A percentile compares a stretch with the other conserved stretches of the same genome.
These are phyloP conservation scores for Microctonus brassicae DNA, from an alignment of 2,888 invertebrate species.

Conservation along the genomic window DNA sequence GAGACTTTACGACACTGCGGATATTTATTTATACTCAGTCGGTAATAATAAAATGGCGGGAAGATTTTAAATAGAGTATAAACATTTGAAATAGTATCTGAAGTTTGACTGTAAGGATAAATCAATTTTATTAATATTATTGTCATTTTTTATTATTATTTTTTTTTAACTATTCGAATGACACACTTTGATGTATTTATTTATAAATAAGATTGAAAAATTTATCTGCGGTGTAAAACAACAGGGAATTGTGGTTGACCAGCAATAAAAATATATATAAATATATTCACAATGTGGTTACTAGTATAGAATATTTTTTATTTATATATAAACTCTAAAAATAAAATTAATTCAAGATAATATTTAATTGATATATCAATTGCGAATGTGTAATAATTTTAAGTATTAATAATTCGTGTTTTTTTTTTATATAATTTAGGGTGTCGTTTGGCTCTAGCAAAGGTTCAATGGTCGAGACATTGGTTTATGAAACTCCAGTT, in stretches of 20 bases:
- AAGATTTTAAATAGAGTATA: neutral
- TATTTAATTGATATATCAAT: neutral
- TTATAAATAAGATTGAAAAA: slow-evolving; percentile 50
- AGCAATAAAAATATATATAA: slow-evolving; percentile 39
- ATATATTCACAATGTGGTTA: slow-evolving; percentile 49
- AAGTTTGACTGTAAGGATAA: neutral
- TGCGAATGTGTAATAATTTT: neutral
- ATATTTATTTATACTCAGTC: neutral
- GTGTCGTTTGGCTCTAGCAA: slow-evolving; percentile 95
- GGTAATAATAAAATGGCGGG: neutral
- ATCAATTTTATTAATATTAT: neutral
- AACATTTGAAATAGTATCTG: neutral
- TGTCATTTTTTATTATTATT: neutral
- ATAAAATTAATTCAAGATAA: neutral
- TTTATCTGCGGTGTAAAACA: slow-evolving; percentile 50
- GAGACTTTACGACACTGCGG: too few relatives aligned
- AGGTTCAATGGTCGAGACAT: slow-evolving; percentile 94
- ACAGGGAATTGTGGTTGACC: slow-evolving; percentile 62
- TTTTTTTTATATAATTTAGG: slow-evolving; percentile 72
- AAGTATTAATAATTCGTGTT: neutral
- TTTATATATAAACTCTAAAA: neutral
- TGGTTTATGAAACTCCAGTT: slow-evolving; percentile 86
- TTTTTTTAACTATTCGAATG: neutral
- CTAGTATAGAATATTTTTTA: neutral
- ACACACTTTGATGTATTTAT: neutral